phyloP scores from a whole-genome alignment of 2,888 invertebrate genomes.

The Fragum fragum region DNA sequence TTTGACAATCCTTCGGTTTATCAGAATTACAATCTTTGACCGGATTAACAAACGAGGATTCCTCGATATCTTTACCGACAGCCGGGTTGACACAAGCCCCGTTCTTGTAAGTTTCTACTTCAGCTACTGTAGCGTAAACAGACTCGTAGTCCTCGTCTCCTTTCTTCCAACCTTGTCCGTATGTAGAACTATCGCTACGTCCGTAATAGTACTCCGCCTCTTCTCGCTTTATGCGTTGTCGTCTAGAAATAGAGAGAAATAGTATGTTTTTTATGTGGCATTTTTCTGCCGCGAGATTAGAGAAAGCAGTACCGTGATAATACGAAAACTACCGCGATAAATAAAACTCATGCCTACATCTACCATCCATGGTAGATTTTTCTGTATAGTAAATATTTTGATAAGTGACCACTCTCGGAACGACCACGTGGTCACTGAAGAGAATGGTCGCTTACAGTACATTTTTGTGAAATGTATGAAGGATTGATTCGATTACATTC shows the following conservation, averaged over 20 bases:
- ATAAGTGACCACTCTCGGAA: too few relatives aligned
- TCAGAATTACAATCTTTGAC: neutral
- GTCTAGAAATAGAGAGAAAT: conserved; percentile 34
- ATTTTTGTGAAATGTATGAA: too few relatives aligned
- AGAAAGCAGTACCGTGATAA: too few relatives aligned
- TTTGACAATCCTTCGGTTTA: neutral
- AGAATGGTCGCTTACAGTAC: too few relatives aligned
- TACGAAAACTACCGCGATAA: too few relatives aligned
- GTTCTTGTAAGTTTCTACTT: conserved; percentile 43
- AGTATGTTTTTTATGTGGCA: too few relatives aligned
- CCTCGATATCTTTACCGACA: conserved; percentile 27
- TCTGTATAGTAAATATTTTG: too few relatives aligned
- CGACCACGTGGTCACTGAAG: too few relatives aligned
- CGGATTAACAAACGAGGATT: neutral
- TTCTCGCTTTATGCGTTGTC: conserved; percentile 44
- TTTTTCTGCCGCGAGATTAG: too few relatives aligned
- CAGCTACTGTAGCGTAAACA: conserved; percentile 58
- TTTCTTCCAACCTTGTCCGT: conserved; percentile 58
- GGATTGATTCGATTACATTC: too few relatives aligned
- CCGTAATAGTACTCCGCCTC: conserved; percentile 49
- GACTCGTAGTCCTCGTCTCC: conserved; percentile 32
- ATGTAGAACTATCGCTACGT: conserved; percentile 48
- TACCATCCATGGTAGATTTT: too few relatives aligned
- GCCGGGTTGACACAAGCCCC: conserved; percentile 52
- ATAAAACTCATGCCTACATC: too few relatives aligned